Conservation (phyloP, 2,113 vertebrate species). For the Spheniscus mendiculus region DNA sequence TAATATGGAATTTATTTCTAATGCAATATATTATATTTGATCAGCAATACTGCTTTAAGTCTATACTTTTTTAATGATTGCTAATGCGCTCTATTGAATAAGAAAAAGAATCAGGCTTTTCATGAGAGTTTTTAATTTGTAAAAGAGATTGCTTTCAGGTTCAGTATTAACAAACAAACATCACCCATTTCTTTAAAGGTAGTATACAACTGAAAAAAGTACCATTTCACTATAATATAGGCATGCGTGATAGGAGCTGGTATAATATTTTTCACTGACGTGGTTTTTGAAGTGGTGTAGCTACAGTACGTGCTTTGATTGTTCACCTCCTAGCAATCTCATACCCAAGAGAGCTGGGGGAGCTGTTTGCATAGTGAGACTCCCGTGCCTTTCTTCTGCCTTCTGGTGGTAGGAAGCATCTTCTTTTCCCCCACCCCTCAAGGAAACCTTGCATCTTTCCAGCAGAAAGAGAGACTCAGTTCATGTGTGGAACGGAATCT, state of each 20-base stretch:
- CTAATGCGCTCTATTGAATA: background rate
- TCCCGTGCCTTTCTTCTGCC: background rate
- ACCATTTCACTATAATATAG: background rate
- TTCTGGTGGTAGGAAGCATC: background rate
- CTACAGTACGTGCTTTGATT: background rate
- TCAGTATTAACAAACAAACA: background rate
- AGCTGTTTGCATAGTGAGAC: background rate
- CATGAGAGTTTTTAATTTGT: background rate
- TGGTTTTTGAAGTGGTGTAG: background rate
- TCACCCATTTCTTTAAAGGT: background rate
- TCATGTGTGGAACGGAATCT: background rate
- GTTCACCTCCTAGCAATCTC: background rate
- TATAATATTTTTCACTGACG: background rate
- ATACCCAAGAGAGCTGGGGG: background rate
- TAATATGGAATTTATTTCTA: conserved; percentile 78
- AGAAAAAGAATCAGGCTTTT: conserved; percentile 12
- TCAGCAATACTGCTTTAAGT: conserved; percentile 58
- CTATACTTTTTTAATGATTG: conserved; percentile 22
- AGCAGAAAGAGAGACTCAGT: background rate
- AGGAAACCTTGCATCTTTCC: background rate
- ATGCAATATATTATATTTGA: conserved; percentile 76
- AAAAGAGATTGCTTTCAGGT: background rate
- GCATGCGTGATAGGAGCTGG: background rate
- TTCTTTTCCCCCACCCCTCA: background rate
- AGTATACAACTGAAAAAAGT: background rate